A percentile compares a stretch with the other conserved stretches of the same genome.
phyloP scores from a whole-genome alignment of 2,113 vertebrate species.

The human (Homo sapiens) region GRCh38 chrX:50543501-50544000 shows the following conservation, averaged over 20 bases:
- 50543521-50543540: not conserved
- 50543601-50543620: not conserved
- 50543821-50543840: not conserved
- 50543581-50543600: not conserved
- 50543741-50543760: not conserved
- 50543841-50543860: not conserved
- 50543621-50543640: not conserved
- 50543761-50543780: not conserved
- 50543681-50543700: not conserved
- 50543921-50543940: not conserved
- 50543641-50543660: not conserved
- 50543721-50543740: not conserved
- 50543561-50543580: not conserved
- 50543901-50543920: not conserved
- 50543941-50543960: not conserved
- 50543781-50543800: not conserved
- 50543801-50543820: not conserved
- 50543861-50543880: not conserved
- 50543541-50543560: not conserved
- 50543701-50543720: not conserved
- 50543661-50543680: not conserved
- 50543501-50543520: not conserved
- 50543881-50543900: not conserved
- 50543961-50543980: not conserved
- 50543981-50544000: not conserved